Conservation (phyloP, 2,888 invertebrate genomes). For the Melieria picta region DNA sequence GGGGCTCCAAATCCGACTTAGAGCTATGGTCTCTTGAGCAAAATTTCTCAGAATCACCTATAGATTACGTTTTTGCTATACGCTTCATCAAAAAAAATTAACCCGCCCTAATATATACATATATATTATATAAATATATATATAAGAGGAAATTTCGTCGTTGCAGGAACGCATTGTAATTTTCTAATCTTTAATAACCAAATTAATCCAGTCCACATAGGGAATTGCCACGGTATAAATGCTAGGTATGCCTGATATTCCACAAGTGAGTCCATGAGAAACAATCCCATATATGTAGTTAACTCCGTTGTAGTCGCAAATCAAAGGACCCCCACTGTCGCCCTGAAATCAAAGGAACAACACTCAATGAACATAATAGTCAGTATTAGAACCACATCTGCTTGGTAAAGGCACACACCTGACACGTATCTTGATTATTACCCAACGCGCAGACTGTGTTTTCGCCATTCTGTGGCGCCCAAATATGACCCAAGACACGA, state of each 20-base stretch:
- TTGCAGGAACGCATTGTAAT: too few relatives aligned
- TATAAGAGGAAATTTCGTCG: too few relatives aligned
- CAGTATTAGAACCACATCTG: background rate
- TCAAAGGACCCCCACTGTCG: slow-evolving; percentile 63
- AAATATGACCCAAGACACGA: slow-evolving; percentile 56
- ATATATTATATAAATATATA: too few relatives aligned
- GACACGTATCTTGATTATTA: slow-evolving; percentile 60
- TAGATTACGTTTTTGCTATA: too few relatives aligned
- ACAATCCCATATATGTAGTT: slow-evolving; percentile 62
- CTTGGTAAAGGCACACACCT: slow-evolving; percentile 43
- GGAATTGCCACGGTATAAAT: slow-evolving; percentile 62
- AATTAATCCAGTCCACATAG: slow-evolving; percentile 59
- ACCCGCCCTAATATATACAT: too few relatives aligned
- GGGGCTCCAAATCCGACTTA: too few relatives aligned
- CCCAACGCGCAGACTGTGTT: slow-evolving; percentile 63
- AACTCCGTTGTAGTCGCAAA: slow-evolving; percentile 53
- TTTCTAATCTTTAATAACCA: slow-evolving; percentile 36
- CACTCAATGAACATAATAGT: background rate
- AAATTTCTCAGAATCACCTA: too few relatives aligned
- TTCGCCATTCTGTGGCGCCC: slow-evolving; percentile 62
- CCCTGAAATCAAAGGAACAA: slow-evolving; percentile 48
- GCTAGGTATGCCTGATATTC: slow-evolving; percentile 59
- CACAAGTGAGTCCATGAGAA: slow-evolving; percentile 62
- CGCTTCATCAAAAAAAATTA: too few relatives aligned
- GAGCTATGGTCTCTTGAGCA: too few relatives aligned